Conservation (phyloP, 2,797 vertebrate genomes). For the Lates japonicus region DNA sequence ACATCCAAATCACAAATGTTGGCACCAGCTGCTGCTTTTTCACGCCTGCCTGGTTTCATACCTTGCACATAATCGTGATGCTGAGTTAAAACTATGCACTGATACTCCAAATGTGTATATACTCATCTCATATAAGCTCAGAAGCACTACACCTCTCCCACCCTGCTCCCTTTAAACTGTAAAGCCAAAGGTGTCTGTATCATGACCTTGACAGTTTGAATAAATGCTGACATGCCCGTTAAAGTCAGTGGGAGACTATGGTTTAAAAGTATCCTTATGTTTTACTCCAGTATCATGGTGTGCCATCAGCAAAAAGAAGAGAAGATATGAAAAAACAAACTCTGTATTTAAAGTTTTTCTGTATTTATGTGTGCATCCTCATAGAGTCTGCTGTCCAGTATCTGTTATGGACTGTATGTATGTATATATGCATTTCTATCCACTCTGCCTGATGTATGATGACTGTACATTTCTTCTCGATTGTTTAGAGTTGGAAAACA, state of each 20-base stretch:
- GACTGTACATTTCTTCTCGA: conserved; percentile 65
- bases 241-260: neutral
- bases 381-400: conserved; percentile 52
- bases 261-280: neutral
- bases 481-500: conserved; percentile 39
- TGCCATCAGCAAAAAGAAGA: conserved; percentile 28
- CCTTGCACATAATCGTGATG: conserved; percentile 76
- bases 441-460: conserved; percentile 35
- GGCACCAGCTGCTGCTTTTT: conserved; percentile 48
- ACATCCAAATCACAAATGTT: neutral
- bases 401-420: conserved; percentile 40
- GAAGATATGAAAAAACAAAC: conserved; percentile 8
- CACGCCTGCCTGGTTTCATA: conserved; percentile 36
- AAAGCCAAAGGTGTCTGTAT: conserved; percentile 53
- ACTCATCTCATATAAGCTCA: conserved; percentile 54
- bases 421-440: conserved; percentile 58
- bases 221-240: conserved; percentile 11
- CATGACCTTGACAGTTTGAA: conserved; percentile 16
- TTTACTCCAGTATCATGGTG: neutral
- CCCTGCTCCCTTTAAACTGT: conserved; percentile 50
- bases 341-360: conserved; percentile 64
- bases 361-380: conserved; percentile 63
- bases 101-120: conserved; percentile 64
- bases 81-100: conserved; percentile 87
- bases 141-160: conserved; percentile 41